A percentile compares a stretch with the other conserved stretches of the same genome.
Evolutionary conservation across 2,113 vertebrate species (phyloP).

Genomic region (Anhinga rufa): DNA sequence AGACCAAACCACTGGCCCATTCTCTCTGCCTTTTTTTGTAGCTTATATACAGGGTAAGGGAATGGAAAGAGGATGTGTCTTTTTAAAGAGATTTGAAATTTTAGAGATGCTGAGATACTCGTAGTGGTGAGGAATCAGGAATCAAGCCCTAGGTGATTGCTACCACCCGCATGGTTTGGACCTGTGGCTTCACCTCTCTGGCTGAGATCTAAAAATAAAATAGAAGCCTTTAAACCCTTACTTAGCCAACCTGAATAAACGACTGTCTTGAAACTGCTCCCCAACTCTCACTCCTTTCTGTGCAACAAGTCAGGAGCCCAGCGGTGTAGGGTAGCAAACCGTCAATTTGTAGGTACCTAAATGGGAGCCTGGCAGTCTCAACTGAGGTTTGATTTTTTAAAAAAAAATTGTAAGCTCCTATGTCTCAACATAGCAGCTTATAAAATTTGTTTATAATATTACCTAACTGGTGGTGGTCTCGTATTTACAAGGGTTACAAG

Average conservation of each 20-base stretch:
- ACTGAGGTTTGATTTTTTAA: neutral
- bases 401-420: neutral
- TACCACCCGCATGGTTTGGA: neutral
- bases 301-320: neutral
- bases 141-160: neutral
- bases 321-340: neutral
- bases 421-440: neutral
- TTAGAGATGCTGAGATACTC: neutral
- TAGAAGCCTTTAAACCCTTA: neutral
- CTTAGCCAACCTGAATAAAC: neutral
- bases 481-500: neutral
- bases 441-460: slow-evolving; percentile 9
- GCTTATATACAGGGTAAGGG: neutral
- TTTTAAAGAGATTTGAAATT: neutral
- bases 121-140: neutral
- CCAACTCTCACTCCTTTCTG: neutral
- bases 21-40: neutral
- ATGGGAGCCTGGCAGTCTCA: neutral
- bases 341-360: neutral
- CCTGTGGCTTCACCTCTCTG: neutral
- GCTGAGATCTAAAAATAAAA: neutral
- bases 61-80: neutral
- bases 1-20: neutral
- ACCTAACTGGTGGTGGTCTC: neutral
- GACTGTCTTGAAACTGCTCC: neutral